Percentiles rank a stretch among this genome's conserved stretches.
These are phyloP conservation scores for Forbesichthys agassizii DNA, from an alignment of 2,113 vertebrate genomes.

Conservation along the genomic window DNA sequence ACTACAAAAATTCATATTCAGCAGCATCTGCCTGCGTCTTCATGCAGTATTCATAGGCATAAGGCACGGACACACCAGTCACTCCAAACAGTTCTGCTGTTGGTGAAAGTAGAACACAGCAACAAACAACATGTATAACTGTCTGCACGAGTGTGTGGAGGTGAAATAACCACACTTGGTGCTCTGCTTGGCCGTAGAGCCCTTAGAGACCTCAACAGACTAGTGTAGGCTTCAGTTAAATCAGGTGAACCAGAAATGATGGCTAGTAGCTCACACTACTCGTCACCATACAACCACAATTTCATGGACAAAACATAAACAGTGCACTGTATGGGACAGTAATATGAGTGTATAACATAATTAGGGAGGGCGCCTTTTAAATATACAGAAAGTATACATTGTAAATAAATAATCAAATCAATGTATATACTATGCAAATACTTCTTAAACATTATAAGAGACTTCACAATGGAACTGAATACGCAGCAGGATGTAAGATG, in stretches of 20 bases:
- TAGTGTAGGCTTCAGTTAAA: conserved; percentile 25
- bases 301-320: too few species aligned
- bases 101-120: conserved; percentile 20
- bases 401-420: not conserved
- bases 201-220: conserved; percentile 14
- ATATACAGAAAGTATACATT: too few species aligned
- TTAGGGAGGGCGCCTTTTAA: too few species aligned
- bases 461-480: conserved; percentile 30
- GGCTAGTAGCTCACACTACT: not conserved
- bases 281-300: too few species aligned
- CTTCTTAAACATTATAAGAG: conserved; percentile 37
- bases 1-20: conserved; percentile 67
- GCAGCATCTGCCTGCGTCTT: conserved; percentile 61
- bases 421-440: not conserved
- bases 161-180: conserved; percentile 1
- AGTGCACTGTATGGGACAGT: too few species aligned
- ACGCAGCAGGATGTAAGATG: conserved; percentile 39
- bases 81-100: conserved; percentile 10
- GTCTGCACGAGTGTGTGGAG: not conserved
- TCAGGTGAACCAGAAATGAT: not conserved
- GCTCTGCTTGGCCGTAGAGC: conserved; percentile 11
- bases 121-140: conserved; percentile 28
- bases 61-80: conserved; percentile 16
- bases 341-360: too few species aligned
- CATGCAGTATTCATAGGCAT: conserved; percentile 68